Base-by-base conservation (phyloP, 1,140 invertebrate genomes). In the Ruditapes philippinarum region DNA sequence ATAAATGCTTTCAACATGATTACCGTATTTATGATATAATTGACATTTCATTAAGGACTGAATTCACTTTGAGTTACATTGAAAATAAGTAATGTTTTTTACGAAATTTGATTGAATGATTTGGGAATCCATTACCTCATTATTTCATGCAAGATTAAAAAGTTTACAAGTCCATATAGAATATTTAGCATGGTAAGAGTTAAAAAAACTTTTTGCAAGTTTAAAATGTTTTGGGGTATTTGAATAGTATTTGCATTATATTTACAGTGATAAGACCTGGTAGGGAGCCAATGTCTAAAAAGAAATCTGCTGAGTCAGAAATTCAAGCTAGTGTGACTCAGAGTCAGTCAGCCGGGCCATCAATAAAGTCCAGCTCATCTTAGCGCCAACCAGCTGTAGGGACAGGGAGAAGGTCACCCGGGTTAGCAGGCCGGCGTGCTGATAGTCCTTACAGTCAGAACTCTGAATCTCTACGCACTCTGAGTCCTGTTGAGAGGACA, bases 251-350 rank as follows among this genome's bases (percentile, higher is more conserved):
- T 54, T 79, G 45, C 54, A 14, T 28, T 9, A 54, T 36, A 14
- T 4, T 74, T 78, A 19, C 85, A 88, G 85, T 88, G 28, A 80
- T 88, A 33, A 28, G 85, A 65, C 85, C 85, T n/a, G 85, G 85
- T 40, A 54, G 85, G 62, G 85, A 88, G 42, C 85, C 85, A 28
- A 88, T 88, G 85, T 88, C 85, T 25, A 88, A 80, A 33, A 79
- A 88, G 57, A 88, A 80, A 60, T 19, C 85, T 22, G 2, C 51
- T 25, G 76, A 78, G 45, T 49, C 74, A 31, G 74, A 78, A 54
- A 12, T 51, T 19, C 45, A 78, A 28, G 74, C 74, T n/a, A 36
- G 14, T 17, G 12, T 0, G 7, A 25, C 31, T 4, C 45, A 51
- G 31, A 0, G n/a, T 2, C 45, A 54, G 45, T 14, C 42, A 38